phyloP scores from a whole-genome alignment of 2,888 invertebrate genomes.

The Falcaria lacertinaria region DNA sequence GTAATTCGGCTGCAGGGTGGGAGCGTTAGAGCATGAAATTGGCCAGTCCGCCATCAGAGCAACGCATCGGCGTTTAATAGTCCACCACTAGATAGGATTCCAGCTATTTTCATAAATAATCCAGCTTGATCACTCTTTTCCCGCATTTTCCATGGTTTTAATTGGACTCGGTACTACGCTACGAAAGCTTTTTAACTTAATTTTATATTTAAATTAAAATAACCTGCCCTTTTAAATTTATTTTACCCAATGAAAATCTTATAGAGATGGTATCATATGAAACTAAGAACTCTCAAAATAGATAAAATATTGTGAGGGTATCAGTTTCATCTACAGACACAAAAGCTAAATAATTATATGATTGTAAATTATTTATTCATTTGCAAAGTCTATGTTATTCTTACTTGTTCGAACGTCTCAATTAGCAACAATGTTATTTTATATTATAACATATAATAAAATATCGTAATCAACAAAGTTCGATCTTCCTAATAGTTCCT shows the following conservation, averaged over 20 bases:
- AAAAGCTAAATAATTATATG: no score
- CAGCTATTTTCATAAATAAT: slow-evolving; percentile 48
- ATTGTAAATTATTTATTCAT: no score
- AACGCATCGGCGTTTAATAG: slow-evolving; percentile 62
- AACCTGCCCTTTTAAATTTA: no score
- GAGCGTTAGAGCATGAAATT: slow-evolving; percentile 77
- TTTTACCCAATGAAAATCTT: no score
- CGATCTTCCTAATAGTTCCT: slow-evolving; percentile 10
- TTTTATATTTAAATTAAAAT: no score
- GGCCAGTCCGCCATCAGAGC: slow-evolving; percentile 54
- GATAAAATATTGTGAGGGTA: no score
- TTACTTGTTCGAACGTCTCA: no score
- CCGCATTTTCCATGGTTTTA: slow-evolving; percentile 3
- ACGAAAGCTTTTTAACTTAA: no score
- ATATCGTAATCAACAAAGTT: neutral
- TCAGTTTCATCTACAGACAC: no score
- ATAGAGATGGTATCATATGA: no score
- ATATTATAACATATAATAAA: neutral
- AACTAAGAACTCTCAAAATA: no score
- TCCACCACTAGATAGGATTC: slow-evolving; percentile 48
- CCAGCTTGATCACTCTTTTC: slow-evolving; percentile 19
- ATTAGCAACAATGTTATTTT: neutral
- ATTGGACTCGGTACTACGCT: neutral
- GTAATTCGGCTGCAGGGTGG: slow-evolving; percentile 48
- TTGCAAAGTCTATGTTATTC: no score